phyloP scores from a whole-genome alignment of 2,113 vertebrate species.

The Prolemur simus region DNA sequence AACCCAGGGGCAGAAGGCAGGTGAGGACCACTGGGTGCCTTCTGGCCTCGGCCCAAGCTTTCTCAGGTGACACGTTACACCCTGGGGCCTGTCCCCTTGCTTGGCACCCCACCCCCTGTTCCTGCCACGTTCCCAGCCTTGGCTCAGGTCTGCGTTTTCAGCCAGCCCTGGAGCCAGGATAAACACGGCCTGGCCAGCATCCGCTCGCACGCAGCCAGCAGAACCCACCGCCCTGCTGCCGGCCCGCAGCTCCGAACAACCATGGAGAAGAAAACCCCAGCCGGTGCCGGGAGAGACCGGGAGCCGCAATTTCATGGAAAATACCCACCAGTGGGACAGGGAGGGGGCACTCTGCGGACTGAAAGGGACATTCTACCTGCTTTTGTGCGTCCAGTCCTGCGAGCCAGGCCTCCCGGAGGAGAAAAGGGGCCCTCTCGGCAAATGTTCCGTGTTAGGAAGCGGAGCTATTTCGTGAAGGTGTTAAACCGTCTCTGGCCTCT shows the following conservation, averaged over 20 bases:
- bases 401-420: conserved; percentile 57
- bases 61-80: not conserved
- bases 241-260: not conserved
- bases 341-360: not conserved
- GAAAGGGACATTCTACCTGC: not conserved
- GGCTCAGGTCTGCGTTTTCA: not conserved
- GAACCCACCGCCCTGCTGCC: not conserved
- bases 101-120: not conserved
- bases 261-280: not conserved
- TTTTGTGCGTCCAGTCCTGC: conserved; percentile 38
- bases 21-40: not conserved
- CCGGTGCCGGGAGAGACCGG: not conserved
- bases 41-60: not conserved
- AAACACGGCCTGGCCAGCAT: not conserved
- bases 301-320: conserved; percentile 44
- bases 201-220: rapidly evolving
- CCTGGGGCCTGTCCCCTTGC: not conserved
- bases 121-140: not conserved
- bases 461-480: conserved; percentile 26
- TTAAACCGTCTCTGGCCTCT: conserved; percentile 44
- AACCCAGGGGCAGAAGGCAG: not conserved
- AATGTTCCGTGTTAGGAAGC: not conserved
- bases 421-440: conserved; percentile 36
- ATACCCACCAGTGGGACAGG: conserved; percentile 2
- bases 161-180: not conserved